Conservation (phyloP, 2,797 vertebrate species). For the Chelon labrosus region DNA sequence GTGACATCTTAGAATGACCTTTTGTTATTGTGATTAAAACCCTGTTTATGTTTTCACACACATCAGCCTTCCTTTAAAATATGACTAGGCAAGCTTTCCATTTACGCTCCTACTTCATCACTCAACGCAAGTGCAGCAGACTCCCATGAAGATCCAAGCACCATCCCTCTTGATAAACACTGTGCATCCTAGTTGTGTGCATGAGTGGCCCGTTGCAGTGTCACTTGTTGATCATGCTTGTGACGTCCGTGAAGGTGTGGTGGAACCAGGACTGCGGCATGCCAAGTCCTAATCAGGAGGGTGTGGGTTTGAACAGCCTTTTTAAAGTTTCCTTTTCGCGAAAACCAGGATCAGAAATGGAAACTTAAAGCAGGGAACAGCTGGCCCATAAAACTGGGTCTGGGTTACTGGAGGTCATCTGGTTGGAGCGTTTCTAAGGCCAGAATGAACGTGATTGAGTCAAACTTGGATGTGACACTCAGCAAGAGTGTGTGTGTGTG, state of each 20-base stretch:
- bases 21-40: neutral
- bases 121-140: constrained; percentile 46
- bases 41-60: neutral
- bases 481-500: neutral
- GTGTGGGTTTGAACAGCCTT: constrained; percentile 66
- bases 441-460: constrained; percentile 14
- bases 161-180: constrained; percentile 85
- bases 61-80: neutral
- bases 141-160: constrained; percentile 53
- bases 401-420: constrained; percentile 35
- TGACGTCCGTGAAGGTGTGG: constrained; percentile 80
- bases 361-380: constrained; percentile 61
- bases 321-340: constrained; percentile 78
- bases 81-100: neutral
- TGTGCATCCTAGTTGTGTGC: constrained; percentile 57
- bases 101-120: constrained; percentile 1
- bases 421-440: constrained; percentile 27
- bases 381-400: constrained; percentile 51
- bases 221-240: constrained; percentile 65
- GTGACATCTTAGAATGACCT: neutral
- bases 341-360: constrained; percentile 55
- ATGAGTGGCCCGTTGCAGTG: constrained; percentile 45
- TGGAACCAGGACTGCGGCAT: constrained; percentile 53
- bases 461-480: neutral
- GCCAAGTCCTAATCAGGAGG: constrained; percentile 57